These are phyloP conservation scores for Cynopterus brachyotis DNA, from an alignment of 2,113 vertebrate species.

Conservation along the genomic window DNA sequence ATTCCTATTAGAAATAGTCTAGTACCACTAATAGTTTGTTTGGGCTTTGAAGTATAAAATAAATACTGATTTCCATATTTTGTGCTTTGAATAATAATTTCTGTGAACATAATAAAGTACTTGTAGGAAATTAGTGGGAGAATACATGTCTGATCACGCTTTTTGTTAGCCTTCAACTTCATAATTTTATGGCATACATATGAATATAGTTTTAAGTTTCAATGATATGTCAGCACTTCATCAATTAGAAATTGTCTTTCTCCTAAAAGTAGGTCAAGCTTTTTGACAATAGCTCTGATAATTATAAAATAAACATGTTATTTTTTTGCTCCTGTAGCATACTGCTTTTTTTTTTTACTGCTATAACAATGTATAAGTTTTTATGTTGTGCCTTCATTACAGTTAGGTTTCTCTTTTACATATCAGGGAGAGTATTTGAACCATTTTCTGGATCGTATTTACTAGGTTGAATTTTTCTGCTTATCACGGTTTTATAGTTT, in stretches of 20 bases:
- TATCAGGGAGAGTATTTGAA: background rate
- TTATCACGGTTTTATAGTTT: background rate
- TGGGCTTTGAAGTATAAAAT: background rate
- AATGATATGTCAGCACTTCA: background rate
- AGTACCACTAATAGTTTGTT: background rate
- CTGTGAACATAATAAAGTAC: background rate
- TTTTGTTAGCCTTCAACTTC: slow-evolving; percentile 2
- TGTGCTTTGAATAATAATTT: background rate
- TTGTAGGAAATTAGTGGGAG: background rate
- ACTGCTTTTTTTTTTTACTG: background rate
- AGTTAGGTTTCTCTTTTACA: slow-evolving; percentile 17
- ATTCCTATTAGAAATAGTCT: background rate
- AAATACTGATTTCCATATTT: background rate
- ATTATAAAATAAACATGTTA: background rate
- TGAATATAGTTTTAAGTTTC: background rate
- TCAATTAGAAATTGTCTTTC: slow-evolving; percentile 11
- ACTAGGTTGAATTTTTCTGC: background rate
- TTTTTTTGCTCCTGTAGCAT: background rate
- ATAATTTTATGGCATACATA: background rate
- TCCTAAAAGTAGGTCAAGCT: background rate
- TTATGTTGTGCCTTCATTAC: background rate
- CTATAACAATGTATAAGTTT: background rate
- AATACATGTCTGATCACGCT: background rate
- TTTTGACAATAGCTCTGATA: background rate
- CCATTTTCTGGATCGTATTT: background rate